Percentiles rank a stretch among this genome's conserved stretches.
These are phyloP conservation scores for Porites rus DNA, from an alignment of 92 coral and sea anemone genomes.

Conservation along the genomic window DNA sequence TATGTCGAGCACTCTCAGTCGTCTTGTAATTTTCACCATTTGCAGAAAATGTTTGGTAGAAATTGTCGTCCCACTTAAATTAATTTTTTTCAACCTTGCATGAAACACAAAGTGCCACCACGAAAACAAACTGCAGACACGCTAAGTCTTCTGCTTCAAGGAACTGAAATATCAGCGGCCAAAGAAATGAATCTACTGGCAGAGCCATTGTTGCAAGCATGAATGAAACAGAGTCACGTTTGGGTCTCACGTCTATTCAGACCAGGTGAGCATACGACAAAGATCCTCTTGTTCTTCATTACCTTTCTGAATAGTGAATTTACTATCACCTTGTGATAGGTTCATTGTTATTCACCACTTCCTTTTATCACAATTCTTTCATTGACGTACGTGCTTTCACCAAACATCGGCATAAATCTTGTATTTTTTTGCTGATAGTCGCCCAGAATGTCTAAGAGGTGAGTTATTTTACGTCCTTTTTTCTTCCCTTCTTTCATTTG, in stretches of 20 bases:
- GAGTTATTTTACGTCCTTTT: not conserved
- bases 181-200: not conserved
- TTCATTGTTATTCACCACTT: not conserved
- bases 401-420: not conserved
- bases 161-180: conserved; percentile 4
- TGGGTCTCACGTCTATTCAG: not conserved
- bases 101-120: not conserved
- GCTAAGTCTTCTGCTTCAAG: conserved; percentile 5
- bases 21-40: not conserved
- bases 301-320: not conserved
- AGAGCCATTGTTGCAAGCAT: not conserved
- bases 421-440: not conserved
- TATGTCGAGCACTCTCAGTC: conserved; percentile 3
- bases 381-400: no score
- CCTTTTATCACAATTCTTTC: no score
- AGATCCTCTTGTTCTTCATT: not conserved
- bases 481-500: not conserved
- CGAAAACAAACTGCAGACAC: not conserved
- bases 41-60: conserved; percentile 11
- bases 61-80: not conserved
- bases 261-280: no score
- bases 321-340: not conserved
- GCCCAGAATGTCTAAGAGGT: not conserved
- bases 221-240: not conserved
- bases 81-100: not conserved